Percentiles rank a stretch among this genome's conserved stretches.
These are phyloP conservation scores for Micrasema minimum DNA, from an alignment of 1,140 invertebrate species.

Conservation along the genomic window DNA sequence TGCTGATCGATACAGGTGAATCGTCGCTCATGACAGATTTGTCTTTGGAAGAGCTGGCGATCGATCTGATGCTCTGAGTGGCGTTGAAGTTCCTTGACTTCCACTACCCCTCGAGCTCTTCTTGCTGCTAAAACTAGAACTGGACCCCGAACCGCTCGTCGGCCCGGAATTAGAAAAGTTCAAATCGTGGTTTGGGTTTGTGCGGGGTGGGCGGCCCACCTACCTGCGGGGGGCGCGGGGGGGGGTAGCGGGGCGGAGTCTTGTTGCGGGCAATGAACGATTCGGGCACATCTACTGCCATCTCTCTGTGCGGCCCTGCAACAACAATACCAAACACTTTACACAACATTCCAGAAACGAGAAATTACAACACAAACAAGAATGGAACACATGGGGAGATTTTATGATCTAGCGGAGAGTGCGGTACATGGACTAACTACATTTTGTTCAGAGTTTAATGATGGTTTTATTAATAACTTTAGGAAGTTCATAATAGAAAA, in stretches of 20 bases:
- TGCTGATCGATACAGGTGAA: constrained; percentile 56
- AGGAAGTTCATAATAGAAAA: too few relatives aligned
- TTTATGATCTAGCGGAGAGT: too few relatives aligned
- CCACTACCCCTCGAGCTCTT: constrained; percentile 62
- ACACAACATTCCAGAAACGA: constrained; percentile 1
- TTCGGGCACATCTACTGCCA: constrained; percentile 98
- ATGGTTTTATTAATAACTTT: too few relatives aligned
- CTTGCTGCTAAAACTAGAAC: constrained; percentile 63
- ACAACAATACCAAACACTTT: constrained; percentile 41
- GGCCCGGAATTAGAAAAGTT: constrained; percentile 49
- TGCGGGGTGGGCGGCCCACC: constrained; percentile 60
- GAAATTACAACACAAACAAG: too few relatives aligned
- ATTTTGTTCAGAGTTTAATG: too few relatives aligned
- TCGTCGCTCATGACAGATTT: constrained; percentile 67
- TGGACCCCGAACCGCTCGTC: constrained; percentile 56
- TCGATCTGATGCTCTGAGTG: constrained; percentile 65
- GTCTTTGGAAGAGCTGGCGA: constrained; percentile 67
- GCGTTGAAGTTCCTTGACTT: constrained; percentile 64
- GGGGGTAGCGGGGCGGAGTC: constrained; percentile 90
- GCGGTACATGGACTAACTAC: too few relatives aligned
- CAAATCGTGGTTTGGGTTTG: constrained; percentile 43
- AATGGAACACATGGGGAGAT: too few relatives aligned
- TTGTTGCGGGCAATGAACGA: constrained; percentile 92
- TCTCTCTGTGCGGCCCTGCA: constrained; percentile 89
- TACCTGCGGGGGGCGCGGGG: constrained; percentile 73